A percentile compares a stretch with the other conserved stretches of the same genome.
Evolutionary conservation across 2,888 invertebrate genomes (phyloP).

Genomic region (Eustalomyia histrio): DNA sequence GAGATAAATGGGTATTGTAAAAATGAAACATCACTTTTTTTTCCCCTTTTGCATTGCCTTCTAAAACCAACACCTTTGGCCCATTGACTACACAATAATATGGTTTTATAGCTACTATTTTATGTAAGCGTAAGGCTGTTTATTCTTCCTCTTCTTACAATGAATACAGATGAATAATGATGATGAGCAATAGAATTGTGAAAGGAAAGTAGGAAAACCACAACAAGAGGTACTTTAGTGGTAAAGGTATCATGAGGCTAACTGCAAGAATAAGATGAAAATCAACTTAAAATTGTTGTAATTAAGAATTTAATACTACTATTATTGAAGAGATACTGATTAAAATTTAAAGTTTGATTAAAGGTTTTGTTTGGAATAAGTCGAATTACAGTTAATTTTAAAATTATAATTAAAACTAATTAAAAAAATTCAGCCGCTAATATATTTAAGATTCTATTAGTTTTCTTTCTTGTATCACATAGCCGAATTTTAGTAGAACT

Average conservation of each 20-base stretch:
- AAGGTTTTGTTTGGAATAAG: neutral
- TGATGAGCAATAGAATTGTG: conserved; percentile 61
- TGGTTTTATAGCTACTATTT: conserved; percentile 1
- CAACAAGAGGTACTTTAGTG: conserved; percentile 62
- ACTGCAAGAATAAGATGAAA: conserved; percentile 17
- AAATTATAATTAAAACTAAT: too few relatives aligned
- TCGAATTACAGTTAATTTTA: too few relatives aligned
- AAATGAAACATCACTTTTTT: conserved; percentile 77
- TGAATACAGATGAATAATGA: conserved; percentile 64
- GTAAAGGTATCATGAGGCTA: conserved; percentile 59
- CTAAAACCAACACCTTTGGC: neutral
- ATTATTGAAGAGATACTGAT: conserved; percentile 38
- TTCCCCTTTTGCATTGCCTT: conserved; percentile 5
- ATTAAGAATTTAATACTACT: conserved; percentile 41
- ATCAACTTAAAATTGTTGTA: conserved; percentile 33
- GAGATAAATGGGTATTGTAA: conserved; percentile 78
- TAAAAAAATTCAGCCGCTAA: too few relatives aligned
- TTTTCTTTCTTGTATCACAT: too few relatives aligned
- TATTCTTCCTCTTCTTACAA: conserved; percentile 54
- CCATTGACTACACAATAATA: neutral
- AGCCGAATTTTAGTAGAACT: too few relatives aligned
- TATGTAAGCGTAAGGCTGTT: conserved; percentile 31
- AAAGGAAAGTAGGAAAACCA: conserved; percentile 62
- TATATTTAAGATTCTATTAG: too few relatives aligned
- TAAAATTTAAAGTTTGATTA: conserved; percentile 18